Conservation (phyloP, 2,888 invertebrate genomes). For the Drosophila helvetica region DNA sequence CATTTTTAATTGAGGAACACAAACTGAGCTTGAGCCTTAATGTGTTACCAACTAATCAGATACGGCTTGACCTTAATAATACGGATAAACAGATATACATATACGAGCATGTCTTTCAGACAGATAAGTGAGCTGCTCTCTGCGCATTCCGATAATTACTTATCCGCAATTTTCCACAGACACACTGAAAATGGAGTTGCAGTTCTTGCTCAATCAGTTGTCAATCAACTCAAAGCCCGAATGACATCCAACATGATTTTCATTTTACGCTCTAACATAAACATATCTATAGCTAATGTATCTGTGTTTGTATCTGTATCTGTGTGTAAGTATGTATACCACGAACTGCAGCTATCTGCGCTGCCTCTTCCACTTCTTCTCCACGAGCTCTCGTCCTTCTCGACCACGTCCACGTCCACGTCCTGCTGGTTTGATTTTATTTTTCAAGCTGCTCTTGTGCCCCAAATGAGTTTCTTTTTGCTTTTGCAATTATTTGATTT, state of each 20-base stretch:
- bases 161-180: neutral
- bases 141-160: neutral
- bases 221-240: constrained; percentile 4
- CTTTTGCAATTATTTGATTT: constrained; percentile 79
- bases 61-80: constrained; percentile 9
- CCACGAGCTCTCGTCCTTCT: constrained; percentile 10
- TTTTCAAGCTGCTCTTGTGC: constrained; percentile 49
- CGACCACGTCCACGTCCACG: constrained; percentile 32
- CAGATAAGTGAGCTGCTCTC: neutral
- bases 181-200: neutral
- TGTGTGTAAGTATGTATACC: constrained; percentile 28
- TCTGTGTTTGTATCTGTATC: constrained; percentile 20
- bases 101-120: neutral
- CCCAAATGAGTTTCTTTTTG: constrained; percentile 71
- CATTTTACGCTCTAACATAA: constrained; percentile 52
- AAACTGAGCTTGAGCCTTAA: neutral
- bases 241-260: constrained; percentile 40
- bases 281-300: constrained; percentile 41
- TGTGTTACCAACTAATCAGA: neutral
- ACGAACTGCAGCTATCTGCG: constrained; percentile 10
- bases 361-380: constrained; percentile 19
- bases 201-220: constrained; percentile 6
- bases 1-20: neutral
- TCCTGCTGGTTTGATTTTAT: constrained; percentile 54
- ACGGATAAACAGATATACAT: constrained; percentile 18